These are phyloP conservation scores for Hucho hucho DNA, from an alignment of 2,113 vertebrate genomes.

Conservation along the genomic window DNA sequence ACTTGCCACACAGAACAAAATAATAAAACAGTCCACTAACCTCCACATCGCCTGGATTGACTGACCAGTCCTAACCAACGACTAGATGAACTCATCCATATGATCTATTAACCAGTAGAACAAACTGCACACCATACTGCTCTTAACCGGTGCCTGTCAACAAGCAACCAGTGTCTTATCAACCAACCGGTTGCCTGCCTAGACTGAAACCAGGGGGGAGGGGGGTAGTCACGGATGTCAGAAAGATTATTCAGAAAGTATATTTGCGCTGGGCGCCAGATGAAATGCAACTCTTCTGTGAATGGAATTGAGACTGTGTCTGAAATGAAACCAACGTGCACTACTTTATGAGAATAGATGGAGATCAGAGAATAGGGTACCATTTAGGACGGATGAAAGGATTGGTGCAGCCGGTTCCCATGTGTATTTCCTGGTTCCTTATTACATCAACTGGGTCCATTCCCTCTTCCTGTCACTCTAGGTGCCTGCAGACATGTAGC, in stretches of 20 bases:
- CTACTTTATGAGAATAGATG: no score
- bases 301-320: no score
- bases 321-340: no score
- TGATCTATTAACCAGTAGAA: conserved; percentile 16
- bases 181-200: conserved; percentile 46
- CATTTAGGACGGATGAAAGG: not conserved
- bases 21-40: not conserved
- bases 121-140: conserved; percentile 24
- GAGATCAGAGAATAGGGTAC: no score
- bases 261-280: not conserved
- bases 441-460: conserved; percentile 60
- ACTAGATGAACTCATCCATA: conserved; percentile 13
- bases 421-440: conserved; percentile 62
- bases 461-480: conserved; percentile 64
- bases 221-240: not conserved
- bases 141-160: conserved; percentile 35
- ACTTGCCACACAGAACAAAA: conserved; percentile 11
- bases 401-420: conserved; percentile 39
- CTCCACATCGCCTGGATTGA: conserved; percentile 28
- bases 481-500: conserved; percentile 79
- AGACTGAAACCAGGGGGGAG: conserved; percentile 37
- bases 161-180: conserved; percentile 27
- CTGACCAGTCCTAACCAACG: conserved; percentile 32
- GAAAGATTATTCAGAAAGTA: not conserved
- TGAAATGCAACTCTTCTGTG: not conserved